phyloP scores from a whole-genome alignment of 2,797 vertebrate species.

The Labroides dimidiatus region DNA sequence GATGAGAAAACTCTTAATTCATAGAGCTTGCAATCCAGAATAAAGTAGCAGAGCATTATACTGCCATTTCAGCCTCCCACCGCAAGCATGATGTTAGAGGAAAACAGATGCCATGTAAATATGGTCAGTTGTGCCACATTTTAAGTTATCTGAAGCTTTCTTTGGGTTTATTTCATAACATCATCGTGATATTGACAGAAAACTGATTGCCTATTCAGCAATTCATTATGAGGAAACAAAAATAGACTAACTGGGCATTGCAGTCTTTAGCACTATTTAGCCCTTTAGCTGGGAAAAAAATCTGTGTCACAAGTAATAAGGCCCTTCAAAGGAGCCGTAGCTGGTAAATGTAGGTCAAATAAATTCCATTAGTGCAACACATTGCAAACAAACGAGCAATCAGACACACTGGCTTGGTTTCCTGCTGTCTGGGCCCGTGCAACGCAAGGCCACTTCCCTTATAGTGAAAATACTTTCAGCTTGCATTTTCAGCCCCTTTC shows the following conservation, averaged over 20 bases:
- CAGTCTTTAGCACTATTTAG: slow-evolving; percentile 66
- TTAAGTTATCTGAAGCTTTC: slow-evolving; percentile 1
- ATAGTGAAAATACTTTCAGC: slow-evolving; percentile 63
- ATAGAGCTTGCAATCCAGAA: too few species aligned
- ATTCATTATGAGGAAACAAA: slow-evolving; percentile 48
- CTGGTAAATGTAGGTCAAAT: slow-evolving; percentile 75
- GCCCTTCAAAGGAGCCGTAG: slow-evolving; percentile 71
- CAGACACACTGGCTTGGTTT: slow-evolving; percentile 56
- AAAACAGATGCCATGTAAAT: too few species aligned
- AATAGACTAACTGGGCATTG: slow-evolving; percentile 49
- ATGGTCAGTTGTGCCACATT: slow-evolving; percentile 3
- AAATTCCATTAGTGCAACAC: slow-evolving; percentile 79
- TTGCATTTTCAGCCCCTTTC: slow-evolving; percentile 59
- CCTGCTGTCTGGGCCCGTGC: slow-evolving; percentile 45
- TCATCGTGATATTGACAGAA: slow-evolving; percentile 29
- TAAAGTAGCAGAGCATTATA: too few species aligned
- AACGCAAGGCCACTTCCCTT: slow-evolving; percentile 36
- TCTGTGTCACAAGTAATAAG: slow-evolving; percentile 74
- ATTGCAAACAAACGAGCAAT: slow-evolving; percentile 78
- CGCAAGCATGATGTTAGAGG: too few species aligned
- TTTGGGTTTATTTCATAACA: slow-evolving; percentile 24
- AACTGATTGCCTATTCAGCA: slow-evolving; percentile 34
- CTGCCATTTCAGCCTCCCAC: too few species aligned
- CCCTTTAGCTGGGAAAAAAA: slow-evolving; percentile 57
- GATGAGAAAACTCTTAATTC: too few species aligned